Evolutionary conservation across 2,888 invertebrate species (phyloP).

Genomic region (Diadromus collaris): DNA sequence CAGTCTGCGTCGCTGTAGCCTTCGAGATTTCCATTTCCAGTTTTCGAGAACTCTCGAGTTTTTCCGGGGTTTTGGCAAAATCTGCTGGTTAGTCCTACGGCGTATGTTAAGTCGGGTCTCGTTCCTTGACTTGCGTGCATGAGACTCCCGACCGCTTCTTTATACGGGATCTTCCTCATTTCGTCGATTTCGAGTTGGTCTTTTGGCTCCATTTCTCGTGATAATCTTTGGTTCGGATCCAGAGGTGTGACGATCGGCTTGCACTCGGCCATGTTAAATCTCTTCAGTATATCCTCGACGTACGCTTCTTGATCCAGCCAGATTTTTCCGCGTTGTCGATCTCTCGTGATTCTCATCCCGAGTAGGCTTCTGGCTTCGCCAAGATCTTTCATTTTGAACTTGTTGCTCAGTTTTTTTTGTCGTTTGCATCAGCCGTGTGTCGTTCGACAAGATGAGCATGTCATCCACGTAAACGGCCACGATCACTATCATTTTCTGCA

Average conservation of each 20-base stretch:
- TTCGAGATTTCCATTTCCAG: neutral
- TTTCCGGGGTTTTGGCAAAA: conserved; percentile 30
- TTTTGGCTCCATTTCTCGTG: conserved; percentile 9
- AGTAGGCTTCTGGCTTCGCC: conserved; percentile 48
- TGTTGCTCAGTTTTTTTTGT: conserved; percentile 29
- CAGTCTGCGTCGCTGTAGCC: conserved; percentile 73
- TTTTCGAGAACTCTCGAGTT: conserved; percentile 16
- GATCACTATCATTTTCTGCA: conserved; percentile 13
- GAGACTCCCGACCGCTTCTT: conserved; percentile 48
- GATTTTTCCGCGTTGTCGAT: neutral
- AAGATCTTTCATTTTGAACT: conserved; percentile 54
- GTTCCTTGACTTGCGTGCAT: conserved; percentile 47
- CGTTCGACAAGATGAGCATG: conserved; percentile 44
- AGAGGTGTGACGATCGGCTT: conserved; percentile 55
- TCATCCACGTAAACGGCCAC: conserved; percentile 59
- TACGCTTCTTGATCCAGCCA: conserved; percentile 15
- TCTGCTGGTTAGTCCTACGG: conserved; percentile 41
- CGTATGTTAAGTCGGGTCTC: conserved; percentile 54
- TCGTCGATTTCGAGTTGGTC: conserved; percentile 16
- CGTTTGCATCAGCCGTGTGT: conserved; percentile 12
- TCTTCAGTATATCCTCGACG: conserved; percentile 1
- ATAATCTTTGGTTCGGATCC: conserved; percentile 50
- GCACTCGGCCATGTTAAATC: conserved; percentile 44
- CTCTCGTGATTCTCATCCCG: conserved; percentile 49
- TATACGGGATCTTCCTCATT: conserved; percentile 39